Conservation (phyloP, 2,797 vertebrate species). For the Thripadectes ignobilis region DNA sequence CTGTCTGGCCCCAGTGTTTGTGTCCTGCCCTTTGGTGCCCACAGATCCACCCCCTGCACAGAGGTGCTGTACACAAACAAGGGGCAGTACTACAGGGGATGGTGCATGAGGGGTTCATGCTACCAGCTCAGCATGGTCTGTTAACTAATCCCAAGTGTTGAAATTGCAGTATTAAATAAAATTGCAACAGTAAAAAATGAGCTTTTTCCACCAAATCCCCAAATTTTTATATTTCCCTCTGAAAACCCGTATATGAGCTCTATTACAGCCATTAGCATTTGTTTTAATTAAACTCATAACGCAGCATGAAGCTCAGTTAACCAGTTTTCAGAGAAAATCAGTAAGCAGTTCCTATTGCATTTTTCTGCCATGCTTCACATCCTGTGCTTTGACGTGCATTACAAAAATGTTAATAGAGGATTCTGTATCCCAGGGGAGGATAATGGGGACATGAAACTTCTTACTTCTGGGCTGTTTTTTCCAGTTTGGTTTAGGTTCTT, state of each 20-base stretch:
- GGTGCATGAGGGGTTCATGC: accelerated
- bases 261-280: background rate
- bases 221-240: background rate
- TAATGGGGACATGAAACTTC: background rate
- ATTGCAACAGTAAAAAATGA: background rate
- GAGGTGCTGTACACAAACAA: background rate
- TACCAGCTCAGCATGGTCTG: background rate
- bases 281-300: slow-evolving; percentile 42
- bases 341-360: background rate
- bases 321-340: slow-evolving; percentile 6
- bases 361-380: background rate
- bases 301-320: slow-evolving; percentile 16
- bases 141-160: background rate
- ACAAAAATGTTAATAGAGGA: slow-evolving; percentile 14
- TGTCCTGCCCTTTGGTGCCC: background rate
- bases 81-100: too few relatives aligned
- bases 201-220: background rate
- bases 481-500: background rate
- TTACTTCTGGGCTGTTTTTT: background rate
- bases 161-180: background rate
- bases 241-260: background rate
- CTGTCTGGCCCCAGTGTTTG: background rate
- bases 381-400: background rate
- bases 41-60: background rate
- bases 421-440: background rate